phyloP scores from a whole-genome alignment of 1,140 invertebrate genomes.

The Pseudoatta argentina region DNA sequence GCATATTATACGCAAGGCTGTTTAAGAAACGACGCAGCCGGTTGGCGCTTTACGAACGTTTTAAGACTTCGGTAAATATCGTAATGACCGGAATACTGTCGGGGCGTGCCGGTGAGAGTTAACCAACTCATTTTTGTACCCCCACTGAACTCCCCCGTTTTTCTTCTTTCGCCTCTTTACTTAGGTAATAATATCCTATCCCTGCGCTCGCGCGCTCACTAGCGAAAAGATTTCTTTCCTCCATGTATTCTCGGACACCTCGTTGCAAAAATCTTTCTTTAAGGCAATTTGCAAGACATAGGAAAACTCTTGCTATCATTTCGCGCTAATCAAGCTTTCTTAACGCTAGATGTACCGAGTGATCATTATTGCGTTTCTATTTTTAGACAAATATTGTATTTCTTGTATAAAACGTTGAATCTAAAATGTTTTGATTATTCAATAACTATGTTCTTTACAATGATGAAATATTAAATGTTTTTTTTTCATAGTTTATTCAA shows the following conservation, averaged over 20 bases:
- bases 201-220: neutral
- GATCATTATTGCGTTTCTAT: no score
- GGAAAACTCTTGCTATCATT: neutral
- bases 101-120: slow-evolving; percentile 80
- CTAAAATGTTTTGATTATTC: no score
- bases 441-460: no score
- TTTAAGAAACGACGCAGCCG: slow-evolving; percentile 47
- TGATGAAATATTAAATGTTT: no score
- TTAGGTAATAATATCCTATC: slow-evolving; percentile 41
- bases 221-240: slow-evolving; percentile 27
- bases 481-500: no score
- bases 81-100: slow-evolving; percentile 82
- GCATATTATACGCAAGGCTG: slow-evolving; percentile 53
- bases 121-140: slow-evolving; percentile 84
- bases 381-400: no score
- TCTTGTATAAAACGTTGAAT: no score
- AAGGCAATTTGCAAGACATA: neutral
- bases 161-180: slow-evolving; percentile 43
- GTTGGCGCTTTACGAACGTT: slow-evolving; percentile 48
- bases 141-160: slow-evolving; percentile 56
- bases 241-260: neutral
- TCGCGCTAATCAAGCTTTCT: neutral
- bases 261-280: neutral
- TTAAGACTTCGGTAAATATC: slow-evolving; percentile 83
- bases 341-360: no score